These are phyloP conservation scores for Etheostoma nigrum DNA, from an alignment of 2,797 vertebrate genomes.

Conservation along the genomic window DNA sequence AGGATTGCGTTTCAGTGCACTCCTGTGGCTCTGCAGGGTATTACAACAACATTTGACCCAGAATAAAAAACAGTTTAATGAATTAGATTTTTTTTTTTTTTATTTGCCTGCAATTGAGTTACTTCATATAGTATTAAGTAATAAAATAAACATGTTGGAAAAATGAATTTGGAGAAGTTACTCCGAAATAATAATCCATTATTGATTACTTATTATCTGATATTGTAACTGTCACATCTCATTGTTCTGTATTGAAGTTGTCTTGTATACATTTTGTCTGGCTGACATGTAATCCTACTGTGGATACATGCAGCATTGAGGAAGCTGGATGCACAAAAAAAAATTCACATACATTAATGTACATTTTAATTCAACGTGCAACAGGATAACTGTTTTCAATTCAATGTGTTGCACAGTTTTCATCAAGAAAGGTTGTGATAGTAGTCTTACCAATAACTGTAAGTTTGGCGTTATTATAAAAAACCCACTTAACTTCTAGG, in stretches of 20 bases:
- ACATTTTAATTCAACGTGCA: too few relatives aligned
- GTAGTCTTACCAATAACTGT: too few relatives aligned
- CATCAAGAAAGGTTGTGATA: too few relatives aligned
- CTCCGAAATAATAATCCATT: background rate
- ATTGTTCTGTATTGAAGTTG: background rate
- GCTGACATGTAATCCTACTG: background rate
- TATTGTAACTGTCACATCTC: background rate
- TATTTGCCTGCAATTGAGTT: background rate
- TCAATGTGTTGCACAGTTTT: too few relatives aligned
- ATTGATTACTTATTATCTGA: background rate
- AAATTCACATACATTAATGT: background rate
- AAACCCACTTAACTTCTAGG: too few relatives aligned
- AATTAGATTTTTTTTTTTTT: background rate
- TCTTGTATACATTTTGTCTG: background rate
- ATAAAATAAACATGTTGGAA: background rate
- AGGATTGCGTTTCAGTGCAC: background rate
- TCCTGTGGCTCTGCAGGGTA: conserved; percentile 38
- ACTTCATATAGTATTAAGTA: background rate
- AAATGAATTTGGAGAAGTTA: background rate
- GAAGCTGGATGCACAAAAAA: background rate
- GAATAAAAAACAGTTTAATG: background rate
- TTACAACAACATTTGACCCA: conserved; percentile 9
- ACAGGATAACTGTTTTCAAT: background rate
- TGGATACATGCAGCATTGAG: background rate
- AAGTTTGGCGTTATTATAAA: too few relatives aligned